Evolutionary conservation across 2,888 invertebrate species (phyloP), one percentile per base, ranked within the genome.

Genomic region (Polyommatus icarus): DNA sequence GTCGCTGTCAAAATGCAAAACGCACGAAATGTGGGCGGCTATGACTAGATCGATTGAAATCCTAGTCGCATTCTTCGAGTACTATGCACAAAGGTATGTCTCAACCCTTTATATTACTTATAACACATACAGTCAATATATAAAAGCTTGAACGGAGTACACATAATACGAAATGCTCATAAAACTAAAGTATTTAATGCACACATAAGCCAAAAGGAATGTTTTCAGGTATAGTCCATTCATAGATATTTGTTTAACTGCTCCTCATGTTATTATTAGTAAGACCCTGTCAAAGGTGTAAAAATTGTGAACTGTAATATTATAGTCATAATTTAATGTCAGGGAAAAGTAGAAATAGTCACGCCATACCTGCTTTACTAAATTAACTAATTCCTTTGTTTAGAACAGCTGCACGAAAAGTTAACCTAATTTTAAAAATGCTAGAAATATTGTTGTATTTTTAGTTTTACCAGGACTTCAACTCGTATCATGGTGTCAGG

Each of bases 1-100:
- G 15, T 87, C 89, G 54, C 80, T 85, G 78, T 87, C 94, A 93
- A 91, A 92, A 93, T 94, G 94, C 91, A 93, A 92, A 88, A 90
- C 92, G 78, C 91, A 95, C 91, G 95, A 95, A 92, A 97, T 97
- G 97, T 97, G 97, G 97, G 96, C 96, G 83, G 96, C 97, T 80
- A 96, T 97, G 94, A 96, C 97, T 83, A 95, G 97, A 87, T 97
- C 97, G 80, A 95, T 97, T 89, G 97, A 97, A 94, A 96, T 97
- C 87, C 95, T 97, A 87, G 97, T 97, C 81, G 97, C 97, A 77
- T 96, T 97, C 95, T 96, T 97, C 95, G 97, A 97, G 89, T 97
- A 97, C 89, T 97, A 97, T 92, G 96, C 96, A 79, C 95, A 96
- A 85, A 96, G 96, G 96, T 96, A 95, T 95, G 91, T 82, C 24